Evolutionary conservation across 2,113 vertebrate genomes (phyloP).

Genomic region (Zootoca vivipara): DNA sequence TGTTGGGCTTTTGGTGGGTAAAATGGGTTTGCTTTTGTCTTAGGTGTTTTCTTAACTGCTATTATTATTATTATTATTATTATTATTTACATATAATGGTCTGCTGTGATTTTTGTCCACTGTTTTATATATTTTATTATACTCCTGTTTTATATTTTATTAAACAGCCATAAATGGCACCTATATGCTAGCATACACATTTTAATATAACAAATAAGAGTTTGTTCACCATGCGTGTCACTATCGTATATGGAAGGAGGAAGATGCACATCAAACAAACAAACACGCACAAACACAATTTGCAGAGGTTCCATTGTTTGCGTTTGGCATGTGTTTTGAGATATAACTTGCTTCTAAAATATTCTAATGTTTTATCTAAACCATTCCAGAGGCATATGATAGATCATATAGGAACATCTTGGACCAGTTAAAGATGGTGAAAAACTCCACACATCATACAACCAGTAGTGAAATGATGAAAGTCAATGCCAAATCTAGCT

Average conservation of each 20-base stretch:
- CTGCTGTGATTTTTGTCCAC: not conserved
- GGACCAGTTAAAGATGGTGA: not conserved
- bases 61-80: not conserved
- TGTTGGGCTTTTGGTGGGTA: not conserved
- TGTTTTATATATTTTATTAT: not conserved
- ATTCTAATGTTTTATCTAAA: not conserved
- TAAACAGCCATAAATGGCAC: not conserved
- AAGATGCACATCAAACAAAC: not conserved
- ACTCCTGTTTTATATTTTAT: not conserved
- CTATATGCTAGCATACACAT: not conserved
- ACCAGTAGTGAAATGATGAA: conserved; percentile 51
- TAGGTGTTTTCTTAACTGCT: not conserved
- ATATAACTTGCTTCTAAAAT: not conserved
- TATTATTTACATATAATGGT: not conserved
- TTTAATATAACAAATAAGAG: not conserved
- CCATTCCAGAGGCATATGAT: not conserved
- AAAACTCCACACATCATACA: not conserved
- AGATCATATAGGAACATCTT: not conserved
- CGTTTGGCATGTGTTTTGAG: not conserved
- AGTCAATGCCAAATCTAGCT: conserved; percentile 40
- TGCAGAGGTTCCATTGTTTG: not conserved
- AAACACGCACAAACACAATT: not conserved
- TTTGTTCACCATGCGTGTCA: too few relatives aligned
- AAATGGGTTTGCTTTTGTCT: not conserved
- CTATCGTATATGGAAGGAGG: not conserved